Conservation (phyloP, 1,140 invertebrate species). For the Drosophila ironensis region DNA sequence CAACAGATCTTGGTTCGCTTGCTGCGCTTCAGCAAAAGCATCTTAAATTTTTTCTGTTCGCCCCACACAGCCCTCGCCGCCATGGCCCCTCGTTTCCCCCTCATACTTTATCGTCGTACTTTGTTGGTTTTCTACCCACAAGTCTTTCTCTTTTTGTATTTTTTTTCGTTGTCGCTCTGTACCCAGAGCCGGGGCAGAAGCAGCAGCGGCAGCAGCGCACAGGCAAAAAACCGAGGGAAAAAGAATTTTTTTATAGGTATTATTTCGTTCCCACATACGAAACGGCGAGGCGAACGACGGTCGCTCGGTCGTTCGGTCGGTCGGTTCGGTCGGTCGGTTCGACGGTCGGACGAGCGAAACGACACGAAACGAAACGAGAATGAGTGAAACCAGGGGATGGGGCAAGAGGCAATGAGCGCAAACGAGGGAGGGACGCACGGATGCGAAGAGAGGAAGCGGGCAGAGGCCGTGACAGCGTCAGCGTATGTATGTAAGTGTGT, state of each 20-base stretch:
- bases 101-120: constrained; percentile 77
- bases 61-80: constrained; percentile 1
- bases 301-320: constrained; percentile 24
- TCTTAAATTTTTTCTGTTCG: constrained; percentile 72
- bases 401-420: constrained; percentile 18
- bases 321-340: constrained; percentile 14
- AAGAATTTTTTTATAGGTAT: constrained; percentile 74
- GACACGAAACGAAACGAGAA: constrained; percentile 47
- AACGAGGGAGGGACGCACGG: constrained; percentile 16
- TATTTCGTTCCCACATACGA: constrained; percentile 78
- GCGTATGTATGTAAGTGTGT: too few relatives aligned
- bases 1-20: constrained; percentile 65
- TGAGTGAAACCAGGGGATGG: constrained; percentile 21
- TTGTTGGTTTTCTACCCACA: constrained; percentile 81
- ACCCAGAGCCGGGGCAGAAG: constrained; percentile 34
- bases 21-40: constrained; percentile 69
- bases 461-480: constrained; percentile 76
- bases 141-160: constrained; percentile 80
- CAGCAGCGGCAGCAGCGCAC: constrained; percentile 26
- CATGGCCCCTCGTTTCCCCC: not conserved
- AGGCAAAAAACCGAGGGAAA: constrained; percentile 62
- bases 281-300: constrained; percentile 71
- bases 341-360: constrained; percentile 21
- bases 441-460: constrained; percentile 40
- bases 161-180: constrained; percentile 72